Base-by-base conservation (phyloP, 1,140 invertebrate species). In the Belonocnema kinseyi region DNA sequence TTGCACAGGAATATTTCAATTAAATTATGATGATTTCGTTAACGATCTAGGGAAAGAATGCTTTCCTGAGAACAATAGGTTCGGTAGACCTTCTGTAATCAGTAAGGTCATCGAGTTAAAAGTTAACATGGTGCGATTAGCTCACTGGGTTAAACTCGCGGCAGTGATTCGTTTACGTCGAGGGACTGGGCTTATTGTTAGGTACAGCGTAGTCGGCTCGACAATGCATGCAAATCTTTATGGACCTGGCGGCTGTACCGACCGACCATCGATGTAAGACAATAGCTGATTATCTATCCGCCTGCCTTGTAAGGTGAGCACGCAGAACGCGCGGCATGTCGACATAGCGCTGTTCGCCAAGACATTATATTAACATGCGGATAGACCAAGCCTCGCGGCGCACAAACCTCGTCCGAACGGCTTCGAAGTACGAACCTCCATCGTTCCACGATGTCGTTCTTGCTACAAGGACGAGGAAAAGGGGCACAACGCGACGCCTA, bases 201-300 rank as follows among this genome's bases (percentile, higher is more conserved):
- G 33, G 58, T 66, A 26, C 26, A 66, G 19, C 82, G 79, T 74
- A 80, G 80, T 77, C 56, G 79, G 51, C 77, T 73, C 75, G 77
- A 61, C 74, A 72, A 81, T 77, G 74, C 79, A 85, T 83, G 83
- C 79, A 84, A 84, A 86, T 83, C 79, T 80, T 78, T 79, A 81
- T 81, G 80, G 79, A 80, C 71, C 76, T 76, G 74, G 72, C 80
- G 81, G 80, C 77, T 82, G 66, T 58, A 70, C 74, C 74, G 79
- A 76, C 73, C 82, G 71, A 80, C 75, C 84, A 83, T 87, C 83
- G 84, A 85, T 88, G 84, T 88, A 88, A 89, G 86, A 90, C 88
- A 90, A 89, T 90, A 82, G 84, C 80, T 85, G 87, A 89, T 89
- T 89, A 90, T 88, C 88, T 87, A 87, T 85, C 82, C 82, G 74